Evolutionary conservation across 2,797 vertebrate species (phyloP), one percentile per base, ranked within the genome.

Genomic region (Sebastes cheni): DNA sequence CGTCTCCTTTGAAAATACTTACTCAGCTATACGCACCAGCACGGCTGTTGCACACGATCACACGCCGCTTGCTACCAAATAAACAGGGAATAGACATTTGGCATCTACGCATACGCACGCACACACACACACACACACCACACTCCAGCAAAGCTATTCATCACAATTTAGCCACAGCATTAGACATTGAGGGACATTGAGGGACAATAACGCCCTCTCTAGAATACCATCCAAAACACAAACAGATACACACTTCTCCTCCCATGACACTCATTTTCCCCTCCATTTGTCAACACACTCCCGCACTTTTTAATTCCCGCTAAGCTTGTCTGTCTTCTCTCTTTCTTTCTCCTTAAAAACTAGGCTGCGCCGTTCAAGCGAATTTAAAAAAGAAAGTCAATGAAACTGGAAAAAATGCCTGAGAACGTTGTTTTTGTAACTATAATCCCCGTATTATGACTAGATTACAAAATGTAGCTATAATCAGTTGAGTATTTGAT

Each of bases 111-210:
- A 34, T 12, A 78, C 68, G 56, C 71, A 65, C 55, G 67, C 71
- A 22, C 8, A 62, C 66, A 78, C 68, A 54, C 71, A 65, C 55
- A 69, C 71, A 22, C 8, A 62, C 66, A 72, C 67, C 79, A 46
- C 67, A 86, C 73, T 79, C 75, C 64, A 71, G 77, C 73, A 72
- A 73, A 80, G 89, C 83, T 84, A 94, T 93, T 93, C 86, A 89
- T 93, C 91, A 91, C 86, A 92, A 89, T 93, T 88, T 92, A 84
- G 78, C 82, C 66, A 67, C 55, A 81, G 79, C 75, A 67, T 92
- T 74, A 81, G 87, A 88, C 72, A 79, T 34, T 89, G 78, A 88
- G 81, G 83, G 87, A 88, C 72, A 79, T 32, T 89, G 79, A 88
- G 82, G 83, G 83, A 88, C 77, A 87, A 92, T 72, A 85, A 86